Evolutionary conservation across 2,113 vertebrate species (phyloP).

Genomic region (Crotalus helleri): DNA sequence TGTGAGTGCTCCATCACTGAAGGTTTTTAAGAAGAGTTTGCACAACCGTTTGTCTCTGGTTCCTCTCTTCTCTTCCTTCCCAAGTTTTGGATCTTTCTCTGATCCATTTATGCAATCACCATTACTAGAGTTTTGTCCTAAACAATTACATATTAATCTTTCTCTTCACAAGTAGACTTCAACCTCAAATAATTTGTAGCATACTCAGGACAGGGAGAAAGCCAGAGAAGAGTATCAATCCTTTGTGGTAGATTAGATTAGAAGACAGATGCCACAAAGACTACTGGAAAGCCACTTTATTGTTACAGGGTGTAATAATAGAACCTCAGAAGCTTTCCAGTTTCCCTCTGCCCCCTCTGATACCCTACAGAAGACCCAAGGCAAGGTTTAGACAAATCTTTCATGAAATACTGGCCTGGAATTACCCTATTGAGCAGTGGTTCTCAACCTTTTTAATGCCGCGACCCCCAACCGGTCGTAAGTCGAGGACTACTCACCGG

Average conservation of each 20-base stretch:
- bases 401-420: not conserved
- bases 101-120: not conserved
- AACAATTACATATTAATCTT: not conserved
- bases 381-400: not conserved
- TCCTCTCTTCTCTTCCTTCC: not conserved
- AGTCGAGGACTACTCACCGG: no score
- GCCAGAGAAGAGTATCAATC: not conserved
- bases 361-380: not conserved
- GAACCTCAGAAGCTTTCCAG: not conserved
- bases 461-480: no score
- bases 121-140: not conserved
- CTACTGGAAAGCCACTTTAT: not conserved
- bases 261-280: not conserved
- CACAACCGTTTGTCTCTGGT: not conserved
- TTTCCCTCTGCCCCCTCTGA: not conserved
- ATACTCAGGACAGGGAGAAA: not conserved
- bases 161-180: not conserved
- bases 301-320: not conserved
- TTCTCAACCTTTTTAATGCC: no score
- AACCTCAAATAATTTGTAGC: not conserved
- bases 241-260: not conserved
- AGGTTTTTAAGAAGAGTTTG: no score
- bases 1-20: no score
- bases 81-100: not conserved
- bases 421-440: not conserved